phyloP scores from a whole-genome alignment of 2,888 invertebrate genomes.

The Belgica antarctica region DNA sequence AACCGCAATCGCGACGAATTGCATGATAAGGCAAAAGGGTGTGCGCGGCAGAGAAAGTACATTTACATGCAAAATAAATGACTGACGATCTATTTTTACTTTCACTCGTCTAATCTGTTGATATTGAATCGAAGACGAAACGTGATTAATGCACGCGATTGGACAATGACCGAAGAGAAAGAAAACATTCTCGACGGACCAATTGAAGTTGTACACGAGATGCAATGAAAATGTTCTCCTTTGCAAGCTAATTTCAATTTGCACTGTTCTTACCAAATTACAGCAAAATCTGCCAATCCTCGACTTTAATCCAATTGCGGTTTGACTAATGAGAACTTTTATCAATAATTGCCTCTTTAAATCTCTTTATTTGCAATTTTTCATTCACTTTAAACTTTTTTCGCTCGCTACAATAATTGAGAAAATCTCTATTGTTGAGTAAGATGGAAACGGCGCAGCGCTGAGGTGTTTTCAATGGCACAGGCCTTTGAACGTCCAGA shows the following conservation, averaged over 20 bases:
- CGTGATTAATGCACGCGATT: background rate
- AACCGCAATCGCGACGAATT: too few relatives aligned
- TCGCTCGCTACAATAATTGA: background rate
- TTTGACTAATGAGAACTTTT: background rate
- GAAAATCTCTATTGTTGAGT: background rate
- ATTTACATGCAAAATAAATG: background rate
- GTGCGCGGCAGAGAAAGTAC: background rate
- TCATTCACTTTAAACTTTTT: background rate
- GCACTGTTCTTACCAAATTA: background rate
- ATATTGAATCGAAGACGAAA: too few relatives aligned
- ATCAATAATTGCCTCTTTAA: background rate
- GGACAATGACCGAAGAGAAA: background rate
- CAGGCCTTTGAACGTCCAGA: background rate
- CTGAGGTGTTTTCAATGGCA: background rate
- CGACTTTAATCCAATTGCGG: background rate
- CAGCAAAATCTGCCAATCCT: background rate
- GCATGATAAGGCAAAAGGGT: constrained; percentile 21
- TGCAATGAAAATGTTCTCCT: constrained; percentile 19
- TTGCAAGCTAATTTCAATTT: background rate
- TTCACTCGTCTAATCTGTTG: constrained; percentile 4
- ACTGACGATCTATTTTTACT: constrained; percentile 3
- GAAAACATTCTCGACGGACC: background rate
- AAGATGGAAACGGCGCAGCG: background rate
- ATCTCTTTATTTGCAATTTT: background rate
- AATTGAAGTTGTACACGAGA: background rate